These are phyloP conservation scores for Salvelinus fontinalis DNA, from an alignment of 2,113 vertebrate species.

Conservation along the genomic window DNA sequence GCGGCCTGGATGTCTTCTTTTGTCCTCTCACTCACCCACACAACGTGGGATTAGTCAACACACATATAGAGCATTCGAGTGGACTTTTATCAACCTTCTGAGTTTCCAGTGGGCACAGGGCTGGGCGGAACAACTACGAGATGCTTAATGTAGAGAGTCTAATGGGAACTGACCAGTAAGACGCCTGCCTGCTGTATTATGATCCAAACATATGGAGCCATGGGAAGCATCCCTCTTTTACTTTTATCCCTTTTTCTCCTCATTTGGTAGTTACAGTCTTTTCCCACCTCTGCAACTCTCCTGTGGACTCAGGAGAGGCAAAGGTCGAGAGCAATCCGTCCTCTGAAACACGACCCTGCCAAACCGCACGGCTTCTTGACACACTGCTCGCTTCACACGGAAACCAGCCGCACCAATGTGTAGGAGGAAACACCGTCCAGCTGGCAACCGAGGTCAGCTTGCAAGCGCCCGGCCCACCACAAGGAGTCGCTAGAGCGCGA, in stretches of 20 bases:
- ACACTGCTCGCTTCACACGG: no score
- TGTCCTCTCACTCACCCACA: not conserved
- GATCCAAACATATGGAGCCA: not conserved
- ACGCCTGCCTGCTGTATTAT: not conserved
- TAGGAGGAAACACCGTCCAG: no score
- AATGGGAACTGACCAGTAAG: not conserved
- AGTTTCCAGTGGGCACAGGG: not conserved
- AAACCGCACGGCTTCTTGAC: no score
- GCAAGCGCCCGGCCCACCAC: no score
- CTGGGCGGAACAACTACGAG: not conserved
- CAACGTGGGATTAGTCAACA: slow-evolving; percentile 1
- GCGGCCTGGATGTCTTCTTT: not conserved
- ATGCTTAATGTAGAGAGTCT: not conserved
- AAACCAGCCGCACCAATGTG: no score
- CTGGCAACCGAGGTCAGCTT: no score
- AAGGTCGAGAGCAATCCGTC: no score
- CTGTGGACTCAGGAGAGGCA: no score
- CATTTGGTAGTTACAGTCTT: no score
- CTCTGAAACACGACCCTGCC: no score
- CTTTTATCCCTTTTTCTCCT: not conserved
- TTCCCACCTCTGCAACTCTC: no score
- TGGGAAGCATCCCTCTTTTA: not conserved
- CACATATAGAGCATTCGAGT: slow-evolving; percentile 14
- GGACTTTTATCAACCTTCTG: not conserved
- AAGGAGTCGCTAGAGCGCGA: no score